These are phyloP conservation scores for Meriones unguiculatus DNA, from an alignment of 2,113 vertebrate genomes.

Conservation along the genomic window DNA sequence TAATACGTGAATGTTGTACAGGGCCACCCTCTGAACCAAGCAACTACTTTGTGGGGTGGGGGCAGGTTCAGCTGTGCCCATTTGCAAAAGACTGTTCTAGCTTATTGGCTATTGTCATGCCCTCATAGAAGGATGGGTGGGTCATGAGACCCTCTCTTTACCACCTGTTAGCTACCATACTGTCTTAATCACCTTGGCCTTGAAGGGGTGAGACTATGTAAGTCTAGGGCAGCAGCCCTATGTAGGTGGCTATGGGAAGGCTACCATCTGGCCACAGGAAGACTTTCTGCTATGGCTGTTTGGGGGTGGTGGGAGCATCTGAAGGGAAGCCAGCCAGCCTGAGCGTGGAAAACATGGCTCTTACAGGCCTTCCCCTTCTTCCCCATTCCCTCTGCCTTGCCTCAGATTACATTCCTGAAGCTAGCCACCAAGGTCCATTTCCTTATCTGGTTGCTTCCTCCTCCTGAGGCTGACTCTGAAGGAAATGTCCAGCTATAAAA, in stretches of 20 bases:
- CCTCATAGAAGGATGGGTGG: neutral
- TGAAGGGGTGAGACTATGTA: neutral
- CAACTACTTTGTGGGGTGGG: neutral
- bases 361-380: neutral
- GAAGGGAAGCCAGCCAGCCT: neutral
- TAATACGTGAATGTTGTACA: neutral
- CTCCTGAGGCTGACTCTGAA: neutral
- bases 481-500: neutral
- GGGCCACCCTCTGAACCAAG: neutral
- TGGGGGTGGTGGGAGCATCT: neutral
- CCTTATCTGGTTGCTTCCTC: too few relatives aligned
- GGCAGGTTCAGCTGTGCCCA: neutral
- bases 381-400: neutral
- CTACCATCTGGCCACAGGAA: neutral
- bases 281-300: neutral
- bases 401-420: neutral
- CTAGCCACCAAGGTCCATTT: neutral
- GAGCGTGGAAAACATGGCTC: neutral
- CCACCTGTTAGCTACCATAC: neutral
- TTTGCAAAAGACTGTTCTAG: neutral
- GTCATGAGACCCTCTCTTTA: neutral
- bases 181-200: neutral
- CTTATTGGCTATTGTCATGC: neutral
- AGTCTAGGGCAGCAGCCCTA: neutral
- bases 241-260: neutral